phyloP scores from a whole-genome alignment of 37 sponge, comb jelly and placozoan genomes.

The Dysidea cf. avara region DNA sequence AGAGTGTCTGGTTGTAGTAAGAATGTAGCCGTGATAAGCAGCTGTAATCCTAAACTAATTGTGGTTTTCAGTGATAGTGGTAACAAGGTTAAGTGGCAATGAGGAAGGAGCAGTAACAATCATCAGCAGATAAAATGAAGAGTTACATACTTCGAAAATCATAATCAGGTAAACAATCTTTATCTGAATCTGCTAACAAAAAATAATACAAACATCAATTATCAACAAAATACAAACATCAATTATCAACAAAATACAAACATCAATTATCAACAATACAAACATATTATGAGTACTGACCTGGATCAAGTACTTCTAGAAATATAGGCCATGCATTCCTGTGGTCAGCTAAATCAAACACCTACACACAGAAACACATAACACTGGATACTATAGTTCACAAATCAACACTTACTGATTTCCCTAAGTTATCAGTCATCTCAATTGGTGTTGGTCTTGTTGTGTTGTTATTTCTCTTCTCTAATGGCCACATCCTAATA shows the following conservation, averaged over 20 bases:
- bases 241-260: too few species aligned
- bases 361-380: slow-evolving; percentile 11
- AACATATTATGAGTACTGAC: slow-evolving; percentile 20
- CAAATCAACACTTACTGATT: slow-evolving; percentile 26
- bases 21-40: too few species aligned
- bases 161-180: slow-evolving; percentile 24
- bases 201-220: too few species aligned
- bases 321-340: slow-evolving; percentile 51
- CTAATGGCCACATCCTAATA: slow-evolving; percentile 86
- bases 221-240: too few species aligned
- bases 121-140: background rate
- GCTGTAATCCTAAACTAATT: too few species aligned
- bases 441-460: slow-evolving; percentile 66
- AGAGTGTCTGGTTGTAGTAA: too few species aligned
- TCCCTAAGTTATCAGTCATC: slow-evolving; percentile 31
- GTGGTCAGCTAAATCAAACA: slow-evolving; percentile 64
- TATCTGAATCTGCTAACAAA: slow-evolving; percentile 26
- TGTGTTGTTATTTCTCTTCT: slow-evolving; percentile 78
- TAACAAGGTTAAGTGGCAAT: too few species aligned
- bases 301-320: slow-evolving; percentile 60
- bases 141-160: slow-evolving; percentile 41
- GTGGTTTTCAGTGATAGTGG: too few species aligned
- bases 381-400: too few species aligned
- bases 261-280: background rate
- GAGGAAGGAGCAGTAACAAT: too few species aligned